Evolutionary conservation across 92 coral and sea anemone genomes (phyloP).

Genomic region (Ricordea florida): DNA sequence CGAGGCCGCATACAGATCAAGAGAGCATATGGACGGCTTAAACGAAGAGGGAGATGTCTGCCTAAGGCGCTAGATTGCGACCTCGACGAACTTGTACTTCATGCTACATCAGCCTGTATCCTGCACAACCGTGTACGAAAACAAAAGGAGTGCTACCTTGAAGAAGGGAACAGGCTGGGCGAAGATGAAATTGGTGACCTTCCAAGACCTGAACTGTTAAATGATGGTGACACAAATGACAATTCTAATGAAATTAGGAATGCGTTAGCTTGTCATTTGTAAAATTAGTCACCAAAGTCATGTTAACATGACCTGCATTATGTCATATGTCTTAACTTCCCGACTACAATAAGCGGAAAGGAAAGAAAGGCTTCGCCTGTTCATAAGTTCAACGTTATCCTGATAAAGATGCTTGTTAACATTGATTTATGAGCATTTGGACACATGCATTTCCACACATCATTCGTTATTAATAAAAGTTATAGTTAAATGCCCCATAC

Average conservation of each 20-base stretch:
- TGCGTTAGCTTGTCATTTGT: not conserved
- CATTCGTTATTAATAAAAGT: constrained; percentile 1
- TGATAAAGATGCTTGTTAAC: too few relatives aligned
- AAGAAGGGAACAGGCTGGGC: constrained; percentile 25
- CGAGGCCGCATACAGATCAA: constrained; percentile 47
- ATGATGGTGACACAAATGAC: not conserved
- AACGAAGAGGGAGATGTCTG: constrained; percentile 47
- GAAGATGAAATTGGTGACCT: constrained; percentile 52
- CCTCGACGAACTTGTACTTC: constrained; percentile 35
- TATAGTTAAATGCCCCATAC: not conserved
- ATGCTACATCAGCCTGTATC: constrained; percentile 42
- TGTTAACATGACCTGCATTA: not conserved
- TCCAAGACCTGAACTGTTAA: constrained; percentile 14
- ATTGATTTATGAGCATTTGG: too few relatives aligned
- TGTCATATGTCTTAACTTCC: too few relatives aligned
- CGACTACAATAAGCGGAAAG: too few relatives aligned
- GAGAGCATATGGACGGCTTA: constrained; percentile 55
- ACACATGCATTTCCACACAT: constrained; percentile 4
- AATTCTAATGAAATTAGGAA: not conserved
- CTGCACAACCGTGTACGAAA: constrained; percentile 50
- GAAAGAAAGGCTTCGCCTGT: too few relatives aligned
- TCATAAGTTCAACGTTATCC: too few relatives aligned
- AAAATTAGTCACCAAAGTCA: too few relatives aligned
- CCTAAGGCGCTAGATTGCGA: constrained; percentile 15
- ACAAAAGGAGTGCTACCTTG: constrained; percentile 19